Base-by-base conservation (phyloP, 2,797 vertebrate species). In the Eulemur albifrons region DNA sequence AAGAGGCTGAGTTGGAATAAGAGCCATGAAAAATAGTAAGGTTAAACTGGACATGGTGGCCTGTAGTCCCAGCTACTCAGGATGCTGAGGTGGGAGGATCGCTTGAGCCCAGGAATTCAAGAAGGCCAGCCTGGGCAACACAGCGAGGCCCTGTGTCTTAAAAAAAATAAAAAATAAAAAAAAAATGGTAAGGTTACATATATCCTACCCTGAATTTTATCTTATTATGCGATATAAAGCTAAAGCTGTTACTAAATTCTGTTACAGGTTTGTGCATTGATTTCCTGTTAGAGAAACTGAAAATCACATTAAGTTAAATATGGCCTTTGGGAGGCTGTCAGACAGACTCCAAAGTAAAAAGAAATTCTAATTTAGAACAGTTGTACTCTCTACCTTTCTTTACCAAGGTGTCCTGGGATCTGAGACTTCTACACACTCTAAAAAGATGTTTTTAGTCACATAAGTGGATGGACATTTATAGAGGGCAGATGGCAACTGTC, bases 281-380 rank as follows among this genome's bases (percentile, higher is more conserved):
- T 35, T 11, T 1, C 43, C n/a, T 84, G 9, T 82, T 20, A 76
- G 35, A 75, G 35, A 63, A 95, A 89, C 54, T 45, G 43, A 76
- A 92, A 94, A 72, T 35, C 70, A 40, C 30, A 79, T 27, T 25
- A 93, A 27, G 11, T 84, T 93, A 73, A 84, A 32, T 30, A 50
- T 30, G 18, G 12, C 50, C 63, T 83, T 61, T 65, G 30, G 54
- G 86, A 86, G 48, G 23, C 14, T 12, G 12, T 23, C 40, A 69
- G 73, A 87, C 61, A 77, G 38, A 93, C 43, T 69, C 35, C 90
- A 72, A 84, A 84, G 54, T 45, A 92, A 88, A 95, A 54, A 45
- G 21, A 92, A 59, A 67, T 59, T 76, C 59, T 88, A 21, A 82
- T 59, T 88, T 73, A 82, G 40, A 79, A 45, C 52, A 52, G 23